These are phyloP conservation scores for Pseudopodoces humilis DNA, from an alignment of 2,113 vertebrate species.

Conservation along the genomic window DNA sequence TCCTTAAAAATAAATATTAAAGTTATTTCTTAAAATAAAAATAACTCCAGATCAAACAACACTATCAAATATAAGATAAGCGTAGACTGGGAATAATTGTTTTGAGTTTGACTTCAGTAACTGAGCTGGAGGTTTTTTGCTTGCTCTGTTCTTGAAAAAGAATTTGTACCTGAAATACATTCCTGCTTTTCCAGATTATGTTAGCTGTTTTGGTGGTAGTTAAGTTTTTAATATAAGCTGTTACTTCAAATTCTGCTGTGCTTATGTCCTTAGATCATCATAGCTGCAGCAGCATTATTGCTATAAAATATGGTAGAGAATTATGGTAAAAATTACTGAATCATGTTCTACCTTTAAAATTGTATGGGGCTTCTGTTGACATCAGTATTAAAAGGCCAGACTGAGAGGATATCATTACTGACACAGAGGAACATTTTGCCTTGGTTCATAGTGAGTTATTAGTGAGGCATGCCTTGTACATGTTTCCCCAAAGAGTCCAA, in stretches of 20 bases:
- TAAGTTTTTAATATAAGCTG: constrained; percentile 28
- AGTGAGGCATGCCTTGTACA: constrained; percentile 36
- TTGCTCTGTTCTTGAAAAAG: background rate
- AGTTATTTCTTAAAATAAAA: background rate
- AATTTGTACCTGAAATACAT: background rate
- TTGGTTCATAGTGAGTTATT: background rate
- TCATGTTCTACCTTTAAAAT: background rate
- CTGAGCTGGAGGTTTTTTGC: background rate
- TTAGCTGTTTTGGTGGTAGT: background rate
- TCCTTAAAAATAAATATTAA: background rate
- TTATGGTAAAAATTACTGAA: background rate
- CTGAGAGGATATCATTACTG: background rate
- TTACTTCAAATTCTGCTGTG: background rate
- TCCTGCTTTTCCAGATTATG: background rate
- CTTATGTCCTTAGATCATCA: background rate
- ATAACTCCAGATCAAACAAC: background rate
- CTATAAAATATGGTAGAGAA: background rate
- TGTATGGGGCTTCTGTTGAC: background rate
- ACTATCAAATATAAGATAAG: background rate
- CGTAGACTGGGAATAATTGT: background rate
- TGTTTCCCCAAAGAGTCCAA: constrained; percentile 32
- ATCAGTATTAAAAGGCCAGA: constrained; percentile 3
- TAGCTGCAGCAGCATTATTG: background rate
- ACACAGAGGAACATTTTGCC: constrained; percentile 22
- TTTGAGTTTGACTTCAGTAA: background rate